A percentile compares a stretch with the other conserved stretches of the same genome.
Evolutionary conservation across 35 echinoderm and acorn worm genomes (phyloP).

Genomic region (Lytechinus variegatus): DNA sequence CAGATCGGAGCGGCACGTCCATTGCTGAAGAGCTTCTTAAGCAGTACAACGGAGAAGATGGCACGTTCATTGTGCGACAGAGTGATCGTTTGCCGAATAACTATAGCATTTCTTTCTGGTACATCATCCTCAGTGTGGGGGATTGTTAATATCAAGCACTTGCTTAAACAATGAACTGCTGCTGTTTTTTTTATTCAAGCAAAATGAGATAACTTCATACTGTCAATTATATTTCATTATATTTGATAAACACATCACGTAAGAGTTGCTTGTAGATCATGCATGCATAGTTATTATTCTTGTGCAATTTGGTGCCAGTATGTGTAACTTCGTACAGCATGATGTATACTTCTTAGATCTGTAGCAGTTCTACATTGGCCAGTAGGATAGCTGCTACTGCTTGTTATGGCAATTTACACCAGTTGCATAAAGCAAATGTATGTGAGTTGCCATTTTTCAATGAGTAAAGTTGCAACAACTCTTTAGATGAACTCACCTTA

Average conservation of each 20-base stretch:
- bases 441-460: not conserved
- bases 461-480: not conserved
- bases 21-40: conserved; percentile 55
- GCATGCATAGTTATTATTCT: not conserved
- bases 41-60: conserved; percentile 56
- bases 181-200: not conserved
- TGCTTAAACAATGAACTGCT: not conserved
- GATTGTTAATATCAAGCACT: not conserved
- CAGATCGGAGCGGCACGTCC: conserved; percentile 1
- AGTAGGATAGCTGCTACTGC: too few species aligned
- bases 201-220: not conserved
- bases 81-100: conserved; percentile 50
- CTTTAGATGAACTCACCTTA: too few species aligned
- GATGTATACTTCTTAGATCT: not conserved
- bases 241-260: too few species aligned
- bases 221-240: not conserved
- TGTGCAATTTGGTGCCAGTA: not conserved
- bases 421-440: too few species aligned
- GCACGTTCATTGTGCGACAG: conserved; percentile 60
- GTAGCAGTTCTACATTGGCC: not conserved
- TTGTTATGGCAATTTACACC: too few species aligned
- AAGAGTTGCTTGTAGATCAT: not conserved
- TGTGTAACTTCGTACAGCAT: not conserved
- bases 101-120: conserved; percentile 63
- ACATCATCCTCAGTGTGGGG: not conserved